These are phyloP conservation scores for Carpatolechia fugitivella DNA, from an alignment of 2,888 invertebrate genomes.

Conservation along the genomic window DNA sequence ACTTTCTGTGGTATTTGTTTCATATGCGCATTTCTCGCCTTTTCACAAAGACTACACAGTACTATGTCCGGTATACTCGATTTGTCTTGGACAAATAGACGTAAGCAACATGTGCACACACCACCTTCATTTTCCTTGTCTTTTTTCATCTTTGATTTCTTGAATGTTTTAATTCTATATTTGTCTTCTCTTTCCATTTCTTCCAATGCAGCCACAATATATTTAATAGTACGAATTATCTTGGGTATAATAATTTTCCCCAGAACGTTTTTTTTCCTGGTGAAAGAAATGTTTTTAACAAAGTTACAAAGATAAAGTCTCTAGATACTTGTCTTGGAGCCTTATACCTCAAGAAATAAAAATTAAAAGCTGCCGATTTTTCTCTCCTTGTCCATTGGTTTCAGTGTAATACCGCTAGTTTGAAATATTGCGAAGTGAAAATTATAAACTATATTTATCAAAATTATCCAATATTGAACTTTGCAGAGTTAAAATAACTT, in stretches of 20 bases:
- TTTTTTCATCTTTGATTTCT: conserved; percentile 27
- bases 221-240: conserved; percentile 30
- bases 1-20: neutral
- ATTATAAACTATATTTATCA: no score
- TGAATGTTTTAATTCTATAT: conserved; percentile 36
- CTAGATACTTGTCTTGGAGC: no score
- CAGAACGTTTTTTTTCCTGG: conserved; percentile 43
- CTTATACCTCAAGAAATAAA: no score
- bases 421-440: no score
- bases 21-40: neutral
- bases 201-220: conserved; percentile 37
- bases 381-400: no score
- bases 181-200: conserved; percentile 39
- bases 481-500: no score
- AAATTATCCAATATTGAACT: no score
- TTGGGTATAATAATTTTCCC: conserved; percentile 38
- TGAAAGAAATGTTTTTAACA: neutral
- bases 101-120: neutral
- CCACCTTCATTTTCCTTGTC: neutral
- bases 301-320: no score
- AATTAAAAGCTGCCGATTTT: no score
- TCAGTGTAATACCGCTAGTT: no score
- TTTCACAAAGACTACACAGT: neutral
- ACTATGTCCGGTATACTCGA: neutral
- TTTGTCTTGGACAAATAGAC: neutral